phyloP scores from a whole-genome alignment of 2,113 vertebrate species.

The Hyperoodon ampullatus region DNA sequence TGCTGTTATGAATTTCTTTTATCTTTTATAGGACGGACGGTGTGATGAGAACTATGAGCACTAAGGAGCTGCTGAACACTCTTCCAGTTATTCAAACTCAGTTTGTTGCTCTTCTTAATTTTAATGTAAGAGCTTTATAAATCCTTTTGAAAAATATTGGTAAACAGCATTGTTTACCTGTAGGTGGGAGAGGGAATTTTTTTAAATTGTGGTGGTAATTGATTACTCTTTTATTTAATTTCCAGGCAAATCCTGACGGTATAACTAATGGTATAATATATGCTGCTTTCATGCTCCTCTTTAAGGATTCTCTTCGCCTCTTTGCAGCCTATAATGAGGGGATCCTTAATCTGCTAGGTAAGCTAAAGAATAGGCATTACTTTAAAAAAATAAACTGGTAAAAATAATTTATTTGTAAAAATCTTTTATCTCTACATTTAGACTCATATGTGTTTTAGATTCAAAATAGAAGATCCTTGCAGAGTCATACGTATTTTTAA shows the following conservation, averaged over 20 bases:
- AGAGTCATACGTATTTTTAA: not conserved
- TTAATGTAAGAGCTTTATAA: constrained; percentile 89
- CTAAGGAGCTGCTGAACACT: constrained; percentile 95
- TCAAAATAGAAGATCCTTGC: constrained; percentile 29
- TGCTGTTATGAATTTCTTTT: not conserved
- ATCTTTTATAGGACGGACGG: constrained; percentile 88
- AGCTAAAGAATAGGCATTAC: constrained; percentile 55
- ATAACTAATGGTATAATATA: constrained; percentile 96
- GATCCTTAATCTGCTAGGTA: constrained; percentile 97
- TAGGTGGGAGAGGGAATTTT: constrained; percentile 51
- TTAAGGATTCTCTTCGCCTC: constrained; percentile 97
- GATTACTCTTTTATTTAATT: constrained; percentile 68
- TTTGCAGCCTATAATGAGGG: constrained; percentile 98
- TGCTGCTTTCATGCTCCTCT: constrained; percentile 97
- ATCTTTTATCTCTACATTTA: not conserved
- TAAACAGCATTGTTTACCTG: not conserved
- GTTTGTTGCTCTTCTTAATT: constrained; percentile 95
- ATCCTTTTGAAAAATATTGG: not conserved
- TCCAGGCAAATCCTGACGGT: constrained; percentile 95
- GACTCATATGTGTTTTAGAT: not conserved
- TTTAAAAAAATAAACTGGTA: not conserved
- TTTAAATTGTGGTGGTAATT: constrained; percentile 63
- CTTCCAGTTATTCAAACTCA: constrained; percentile 97
- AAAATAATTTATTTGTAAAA: constrained; percentile 51
- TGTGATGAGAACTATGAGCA: constrained; percentile 96